Evolutionary conservation across 2,888 invertebrate genomes (phyloP), one percentile per base, ranked within the genome.

Genomic region (Drosophila antonietae): DNA sequence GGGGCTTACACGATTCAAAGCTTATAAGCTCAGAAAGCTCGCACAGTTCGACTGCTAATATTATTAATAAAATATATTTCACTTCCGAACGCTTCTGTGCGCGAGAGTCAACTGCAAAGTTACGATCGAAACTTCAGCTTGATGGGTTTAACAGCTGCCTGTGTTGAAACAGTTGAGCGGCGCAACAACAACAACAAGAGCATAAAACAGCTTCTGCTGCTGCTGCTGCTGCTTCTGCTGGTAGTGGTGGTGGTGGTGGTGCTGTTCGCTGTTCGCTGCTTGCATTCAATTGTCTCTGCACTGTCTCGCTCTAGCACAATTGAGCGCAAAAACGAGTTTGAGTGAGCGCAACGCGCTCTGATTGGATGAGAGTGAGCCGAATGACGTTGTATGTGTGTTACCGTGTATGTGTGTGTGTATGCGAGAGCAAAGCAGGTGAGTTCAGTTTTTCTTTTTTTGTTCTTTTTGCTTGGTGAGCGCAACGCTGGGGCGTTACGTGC

Each of bases 71-170:
- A 92, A 91, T 92, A 92, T 92, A 92, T 92, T 92, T 89, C 93
- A 92, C 92, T 93, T 93, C 93, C 92, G 93, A 93, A 92, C 93
- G 93, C 93, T 93, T 93, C 93, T 92, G 93, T 93, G 92, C 92
- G 91, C 93, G 90, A 92, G 91, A 92, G 92, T 92, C 92, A 92
- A 93, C 93, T 93, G 92, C 92, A 92, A 91, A 92, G 92, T 92
- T 92, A 92, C 92, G 92, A 92, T 92, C 92, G 90, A 91, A 92
- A 92, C 91, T 92, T 92, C 91, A 92, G 92, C 92, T 92, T 91
- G 91, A 91, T 91, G 91, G 91, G 87, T 91, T 85, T 80, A 80
- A 91, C 84, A 86, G 91, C 91, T 91, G 91, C 91, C 91, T 91
- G 92, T 91, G 90, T 92, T 92, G 83, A 90, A 87, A 85, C 80